Evolutionary conservation across 1,140 invertebrate genomes (phyloP).

Genomic region (Andrena cerasifolii): DNA sequence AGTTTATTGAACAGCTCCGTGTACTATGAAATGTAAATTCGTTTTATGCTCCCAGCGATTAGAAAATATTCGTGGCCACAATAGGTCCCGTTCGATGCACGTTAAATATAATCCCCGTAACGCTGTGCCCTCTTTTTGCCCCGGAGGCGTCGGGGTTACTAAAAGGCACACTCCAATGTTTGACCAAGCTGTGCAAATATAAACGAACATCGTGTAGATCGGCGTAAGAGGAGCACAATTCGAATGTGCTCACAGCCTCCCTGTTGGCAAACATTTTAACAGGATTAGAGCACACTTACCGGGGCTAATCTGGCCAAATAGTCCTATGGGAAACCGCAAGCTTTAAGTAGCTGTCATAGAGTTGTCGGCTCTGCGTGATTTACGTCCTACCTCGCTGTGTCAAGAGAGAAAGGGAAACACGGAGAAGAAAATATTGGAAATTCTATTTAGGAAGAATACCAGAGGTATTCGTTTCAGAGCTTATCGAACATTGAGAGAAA

Average conservation of each 20-base stretch:
- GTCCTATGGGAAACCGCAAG: slow-evolving; percentile 73
- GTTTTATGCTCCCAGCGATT: background rate
- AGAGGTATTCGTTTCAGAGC: too few species aligned
- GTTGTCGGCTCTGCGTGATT: slow-evolving; percentile 70
- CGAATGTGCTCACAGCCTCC: slow-evolving; percentile 65
- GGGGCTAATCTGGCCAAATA: slow-evolving; percentile 78
- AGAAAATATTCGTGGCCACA: background rate
- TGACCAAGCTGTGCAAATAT: slow-evolving; percentile 81
- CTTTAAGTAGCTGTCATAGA: slow-evolving; percentile 77
- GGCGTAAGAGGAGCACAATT: slow-evolving; percentile 70
- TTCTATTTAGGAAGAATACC: background rate
- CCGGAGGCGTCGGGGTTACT: slow-evolving; percentile 73
- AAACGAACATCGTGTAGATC: slow-evolving; percentile 74
- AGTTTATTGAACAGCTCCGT: background rate
- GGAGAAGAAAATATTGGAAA: background rate
- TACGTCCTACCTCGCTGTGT: slow-evolving; percentile 47
- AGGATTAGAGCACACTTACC: slow-evolving; percentile 80
- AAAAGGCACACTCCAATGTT: slow-evolving; percentile 81
- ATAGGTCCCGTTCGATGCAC: slow-evolving; percentile 24
- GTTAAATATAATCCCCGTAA: slow-evolving; percentile 69
- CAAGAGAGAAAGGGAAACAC: background rate
- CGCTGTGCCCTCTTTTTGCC: slow-evolving; percentile 65
- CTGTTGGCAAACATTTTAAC: slow-evolving; percentile 82
- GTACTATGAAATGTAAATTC: background rate
- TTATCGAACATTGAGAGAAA: too few species aligned